Percentiles rank a stretch among this genome's conserved stretches.
Conservation (phyloP, 2,888 invertebrate species). For the Drosophila kambysellisi region DNA sequence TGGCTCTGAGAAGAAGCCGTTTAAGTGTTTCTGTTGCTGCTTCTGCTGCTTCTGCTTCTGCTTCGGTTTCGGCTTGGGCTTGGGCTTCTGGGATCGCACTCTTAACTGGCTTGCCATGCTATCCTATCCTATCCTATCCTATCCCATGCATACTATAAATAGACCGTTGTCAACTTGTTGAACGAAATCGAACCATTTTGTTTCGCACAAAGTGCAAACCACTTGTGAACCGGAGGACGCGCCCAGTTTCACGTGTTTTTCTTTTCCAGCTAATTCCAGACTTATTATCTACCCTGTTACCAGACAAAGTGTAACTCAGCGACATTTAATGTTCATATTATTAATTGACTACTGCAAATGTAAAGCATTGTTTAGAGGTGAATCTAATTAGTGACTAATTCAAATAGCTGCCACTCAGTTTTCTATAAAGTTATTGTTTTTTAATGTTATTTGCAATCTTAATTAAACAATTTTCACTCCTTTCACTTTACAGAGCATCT, state of each 20-base stretch:
- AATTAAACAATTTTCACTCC: neutral
- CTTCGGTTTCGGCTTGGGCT: slow-evolving; percentile 22
- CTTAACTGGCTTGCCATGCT: slow-evolving; percentile 46
- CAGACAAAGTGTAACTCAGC: neutral
- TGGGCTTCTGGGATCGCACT: slow-evolving; percentile 22
- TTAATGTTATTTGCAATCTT: neutral
- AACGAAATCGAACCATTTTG: slow-evolving; percentile 59
- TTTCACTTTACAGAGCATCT: slow-evolving; percentile 22
- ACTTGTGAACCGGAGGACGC: slow-evolving; percentile 23
- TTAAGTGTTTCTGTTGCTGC: slow-evolving; percentile 50
- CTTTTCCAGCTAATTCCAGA: slow-evolving; percentile 3
- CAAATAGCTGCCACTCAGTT: neutral
- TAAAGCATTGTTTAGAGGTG: neutral
- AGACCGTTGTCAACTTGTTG: slow-evolving; percentile 61
- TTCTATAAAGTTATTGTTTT: neutral
- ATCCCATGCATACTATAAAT: slow-evolving; percentile 38
- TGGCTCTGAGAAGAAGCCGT: slow-evolving; percentile 59
- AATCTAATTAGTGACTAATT: neutral
- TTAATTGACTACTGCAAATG: neutral
- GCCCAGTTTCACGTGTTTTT: slow-evolving; percentile 26
- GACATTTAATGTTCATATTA: neutral
- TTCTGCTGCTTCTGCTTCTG: slow-evolving; percentile 24
- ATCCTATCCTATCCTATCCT: slow-evolving; percentile 2
- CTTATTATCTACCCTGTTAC: slow-evolving; percentile 22
- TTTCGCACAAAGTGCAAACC: slow-evolving; percentile 28